These are phyloP conservation scores for Falco peregrinus DNA, from an alignment of 2,797 vertebrate species.

Conservation along the genomic window DNA sequence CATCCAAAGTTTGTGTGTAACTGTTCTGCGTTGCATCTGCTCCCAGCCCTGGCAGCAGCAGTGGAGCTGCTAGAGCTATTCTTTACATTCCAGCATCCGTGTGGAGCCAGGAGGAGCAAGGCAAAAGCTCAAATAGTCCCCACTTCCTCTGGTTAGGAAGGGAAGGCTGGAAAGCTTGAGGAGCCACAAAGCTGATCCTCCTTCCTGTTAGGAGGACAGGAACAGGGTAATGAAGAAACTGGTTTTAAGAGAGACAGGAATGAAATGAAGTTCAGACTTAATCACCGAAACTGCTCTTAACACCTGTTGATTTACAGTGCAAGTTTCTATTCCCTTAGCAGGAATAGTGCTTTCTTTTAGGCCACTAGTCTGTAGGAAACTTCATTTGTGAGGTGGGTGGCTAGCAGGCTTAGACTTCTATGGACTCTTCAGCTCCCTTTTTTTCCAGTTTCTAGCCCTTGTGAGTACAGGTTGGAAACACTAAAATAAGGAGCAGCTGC, in stretches of 20 bases:
- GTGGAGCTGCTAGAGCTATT: background rate
- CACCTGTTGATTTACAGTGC: background rate
- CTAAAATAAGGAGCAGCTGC: background rate
- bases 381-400: background rate
- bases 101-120: background rate
- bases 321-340: background rate
- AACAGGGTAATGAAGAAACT: background rate
- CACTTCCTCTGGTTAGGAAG: background rate
- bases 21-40: background rate
- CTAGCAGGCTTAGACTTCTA: background rate
- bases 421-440: background rate
- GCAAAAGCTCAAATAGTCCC: background rate
- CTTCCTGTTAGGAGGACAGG: background rate
- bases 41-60: background rate
- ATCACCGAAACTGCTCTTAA: background rate
- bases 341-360: background rate
- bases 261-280: background rate
- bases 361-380: background rate
- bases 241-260: background rate
- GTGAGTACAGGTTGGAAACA: background rate
- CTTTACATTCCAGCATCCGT: background rate
- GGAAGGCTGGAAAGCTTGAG: background rate
- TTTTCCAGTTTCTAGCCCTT: background rate
- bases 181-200: background rate
- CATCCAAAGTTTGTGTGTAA: background rate